Conservation (phyloP, 2,888 invertebrate genomes). For the Epinotia bilunana region DNA sequence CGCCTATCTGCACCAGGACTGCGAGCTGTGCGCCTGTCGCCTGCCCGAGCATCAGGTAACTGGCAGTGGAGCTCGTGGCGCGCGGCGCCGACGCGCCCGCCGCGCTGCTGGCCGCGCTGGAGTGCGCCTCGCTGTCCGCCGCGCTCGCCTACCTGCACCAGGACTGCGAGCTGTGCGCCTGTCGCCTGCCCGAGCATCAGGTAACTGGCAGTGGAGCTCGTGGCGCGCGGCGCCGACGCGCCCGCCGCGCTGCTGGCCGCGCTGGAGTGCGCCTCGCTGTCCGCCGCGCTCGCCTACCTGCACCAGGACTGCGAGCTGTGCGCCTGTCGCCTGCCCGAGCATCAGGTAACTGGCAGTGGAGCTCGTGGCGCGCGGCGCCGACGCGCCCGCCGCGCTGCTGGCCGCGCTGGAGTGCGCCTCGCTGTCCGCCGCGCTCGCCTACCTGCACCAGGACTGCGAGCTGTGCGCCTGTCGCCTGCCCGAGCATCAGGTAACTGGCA, state of each 20-base stretch:
- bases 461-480: constrained; percentile 93
- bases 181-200: constrained; percentile 64
- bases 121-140: neutral
- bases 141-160: neutral
- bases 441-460: constrained; percentile 96
- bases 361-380: too few relatives aligned
- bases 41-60: too few relatives aligned
- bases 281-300: constrained; percentile 91
- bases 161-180: constrained; percentile 73
- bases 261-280: constrained; percentile 91
- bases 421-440: constrained; percentile 91
- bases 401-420: constrained; percentile 94
- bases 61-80: too few relatives aligned
- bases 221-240: constrained; percentile 90
- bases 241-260: constrained; percentile 93
- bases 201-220: constrained; percentile 92
- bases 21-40: too few relatives aligned
- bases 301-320: constrained; percentile 97
- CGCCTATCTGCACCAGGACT: neutral
- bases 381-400: constrained; percentile 83
- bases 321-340: constrained; percentile 92
- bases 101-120: neutral
- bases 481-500: constrained; percentile 92
- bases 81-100: neutral
- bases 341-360: constrained; percentile 75